Evolutionary conservation across 2,113 vertebrate species (phyloP).

Genomic region (Protomyctophum bolini): DNA sequence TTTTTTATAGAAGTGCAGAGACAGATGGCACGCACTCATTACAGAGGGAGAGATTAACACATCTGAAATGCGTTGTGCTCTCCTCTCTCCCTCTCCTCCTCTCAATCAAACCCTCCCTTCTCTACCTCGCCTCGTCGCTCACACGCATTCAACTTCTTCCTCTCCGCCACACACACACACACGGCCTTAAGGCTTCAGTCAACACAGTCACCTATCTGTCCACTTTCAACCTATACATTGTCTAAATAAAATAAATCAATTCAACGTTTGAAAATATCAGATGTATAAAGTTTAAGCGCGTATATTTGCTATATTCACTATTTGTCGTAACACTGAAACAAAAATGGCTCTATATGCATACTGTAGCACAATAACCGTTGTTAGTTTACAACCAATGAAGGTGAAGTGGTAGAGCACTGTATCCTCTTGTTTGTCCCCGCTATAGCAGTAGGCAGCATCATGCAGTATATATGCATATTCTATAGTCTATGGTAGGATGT

Average conservation of each 20-base stretch:
- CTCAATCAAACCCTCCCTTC: slow-evolving; percentile 44
- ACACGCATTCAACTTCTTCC: neutral
- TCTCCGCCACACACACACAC: neutral
- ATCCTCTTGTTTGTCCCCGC: no score
- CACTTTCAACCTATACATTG: neutral
- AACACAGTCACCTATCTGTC: slow-evolving; percentile 7
- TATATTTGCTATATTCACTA: no score
- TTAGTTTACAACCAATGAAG: no score
- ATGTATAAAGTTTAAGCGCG: no score
- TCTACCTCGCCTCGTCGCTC: neutral
- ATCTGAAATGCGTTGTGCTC: slow-evolving; percentile 37
- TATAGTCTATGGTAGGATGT: slow-evolving; percentile 27
- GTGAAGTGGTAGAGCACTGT: no score
- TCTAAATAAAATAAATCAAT: neutral
- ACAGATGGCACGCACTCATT: slow-evolving; percentile 68
- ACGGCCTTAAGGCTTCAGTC: slow-evolving; percentile 28
- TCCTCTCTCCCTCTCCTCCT: slow-evolving; percentile 24
- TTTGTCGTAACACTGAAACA: no score
- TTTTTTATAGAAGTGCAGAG: slow-evolving; percentile 55
- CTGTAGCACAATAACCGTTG: no score
- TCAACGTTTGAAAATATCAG: neutral
- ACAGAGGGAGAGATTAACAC: slow-evolving; percentile 55
- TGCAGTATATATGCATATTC: no score
- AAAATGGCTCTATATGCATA: no score
- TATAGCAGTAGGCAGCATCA: no score